Percentiles rank a stretch among this genome's conserved stretches.
Conservation (phyloP, 37 sponge, comb jelly and placozoan species). For the Theonella swinhoei region DNA sequence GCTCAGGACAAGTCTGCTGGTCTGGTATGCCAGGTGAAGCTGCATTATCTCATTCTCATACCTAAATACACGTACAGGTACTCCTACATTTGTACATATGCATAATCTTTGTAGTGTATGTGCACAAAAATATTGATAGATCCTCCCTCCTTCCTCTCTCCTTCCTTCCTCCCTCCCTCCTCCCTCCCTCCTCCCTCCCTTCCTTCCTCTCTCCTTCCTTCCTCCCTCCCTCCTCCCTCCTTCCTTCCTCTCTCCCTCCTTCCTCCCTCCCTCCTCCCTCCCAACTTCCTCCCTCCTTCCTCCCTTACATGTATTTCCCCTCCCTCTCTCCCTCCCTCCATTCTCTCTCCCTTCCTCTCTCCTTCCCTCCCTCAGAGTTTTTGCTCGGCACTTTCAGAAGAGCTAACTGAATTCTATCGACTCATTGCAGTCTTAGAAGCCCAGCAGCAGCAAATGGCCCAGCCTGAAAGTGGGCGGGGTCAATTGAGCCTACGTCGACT, state of each 20-base stretch:
- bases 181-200: neutral
- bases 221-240: neutral
- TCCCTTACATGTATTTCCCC: too few relatives aligned
- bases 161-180: neutral
- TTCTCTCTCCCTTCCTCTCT: neutral
- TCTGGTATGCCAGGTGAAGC: slow-evolving; percentile 78
- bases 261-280: too few relatives aligned
- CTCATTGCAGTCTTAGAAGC: slow-evolving; percentile 92
- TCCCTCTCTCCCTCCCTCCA: slow-evolving; percentile 5
- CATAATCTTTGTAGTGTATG: too few relatives aligned
- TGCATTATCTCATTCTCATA: too few relatives aligned
- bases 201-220: neutral
- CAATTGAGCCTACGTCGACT: slow-evolving; percentile 83
- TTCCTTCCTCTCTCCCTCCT: neutral
- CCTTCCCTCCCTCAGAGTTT: slow-evolving; percentile 61
- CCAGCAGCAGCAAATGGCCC: slow-evolving; percentile 46
- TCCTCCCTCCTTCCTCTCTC: neutral
- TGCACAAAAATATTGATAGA: too few relatives aligned
- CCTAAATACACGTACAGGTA: too few relatives aligned
- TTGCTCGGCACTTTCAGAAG: slow-evolving; percentile 84
- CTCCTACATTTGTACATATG: too few relatives aligned
- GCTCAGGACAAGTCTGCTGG: slow-evolving; percentile 59
- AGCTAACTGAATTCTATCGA: slow-evolving; percentile 94
- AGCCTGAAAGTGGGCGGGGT: neutral
- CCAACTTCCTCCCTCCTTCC: too few relatives aligned